phyloP scores from a whole-genome alignment of 2,113 vertebrate genomes.

The Capra hircus region DNA sequence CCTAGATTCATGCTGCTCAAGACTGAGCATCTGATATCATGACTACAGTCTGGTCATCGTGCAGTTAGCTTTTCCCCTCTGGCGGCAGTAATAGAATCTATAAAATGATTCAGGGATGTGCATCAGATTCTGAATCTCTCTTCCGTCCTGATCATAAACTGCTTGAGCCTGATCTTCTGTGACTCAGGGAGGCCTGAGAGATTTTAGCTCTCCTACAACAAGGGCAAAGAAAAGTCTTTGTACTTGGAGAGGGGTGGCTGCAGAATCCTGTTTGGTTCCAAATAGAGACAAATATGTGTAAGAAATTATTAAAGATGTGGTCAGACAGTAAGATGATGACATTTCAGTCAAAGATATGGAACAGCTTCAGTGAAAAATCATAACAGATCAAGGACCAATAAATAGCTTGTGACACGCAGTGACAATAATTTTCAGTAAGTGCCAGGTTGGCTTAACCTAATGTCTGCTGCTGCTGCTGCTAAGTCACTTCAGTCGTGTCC shows the following conservation, averaged over 20 bases:
- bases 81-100: not conserved
- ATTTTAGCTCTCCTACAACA: not conserved
- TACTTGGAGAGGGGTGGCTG: not conserved
- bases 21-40: not conserved
- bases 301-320: not conserved
- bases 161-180: not conserved
- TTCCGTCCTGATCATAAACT: not conserved
- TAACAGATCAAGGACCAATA: not conserved
- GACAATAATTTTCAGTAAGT: not conserved
- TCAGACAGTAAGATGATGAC: not conserved
- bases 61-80: not conserved
- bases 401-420: not conserved
- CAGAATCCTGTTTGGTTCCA: not conserved
- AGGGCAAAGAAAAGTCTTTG: not conserved
- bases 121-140: not conserved
- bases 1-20: not conserved
- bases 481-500: no score
- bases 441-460: not conserved
- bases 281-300: not conserved
- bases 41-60: not conserved
- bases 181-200: not conserved
- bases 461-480: not conserved
- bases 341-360: not conserved
- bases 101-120: not conserved
- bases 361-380: not conserved